Evolutionary conservation across 53 echinoderm and acorn worm species (phyloP).

Genomic region (Mesocentrotus franciscanus): DNA sequence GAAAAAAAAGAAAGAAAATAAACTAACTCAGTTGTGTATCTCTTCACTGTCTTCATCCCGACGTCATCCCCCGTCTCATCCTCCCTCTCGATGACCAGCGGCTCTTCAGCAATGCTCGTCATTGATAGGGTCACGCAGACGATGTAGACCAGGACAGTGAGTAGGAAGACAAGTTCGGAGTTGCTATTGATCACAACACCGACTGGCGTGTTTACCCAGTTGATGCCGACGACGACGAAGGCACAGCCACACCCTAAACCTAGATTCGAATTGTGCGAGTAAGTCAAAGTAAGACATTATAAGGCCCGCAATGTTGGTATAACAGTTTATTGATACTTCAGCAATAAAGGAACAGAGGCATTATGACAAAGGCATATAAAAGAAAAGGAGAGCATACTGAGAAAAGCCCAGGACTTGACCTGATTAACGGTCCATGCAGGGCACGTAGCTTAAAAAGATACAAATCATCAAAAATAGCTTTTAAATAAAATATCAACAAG

Average conservation of each 20-base stretch:
- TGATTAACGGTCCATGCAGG: too few species aligned
- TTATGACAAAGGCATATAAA: too few species aligned
- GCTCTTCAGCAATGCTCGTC: conserved; percentile 75
- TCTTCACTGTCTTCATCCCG: not conserved
- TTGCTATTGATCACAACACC: conserved; percentile 64
- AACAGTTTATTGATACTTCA: too few species aligned
- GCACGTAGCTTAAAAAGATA: too few species aligned
- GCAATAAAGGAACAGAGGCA: too few species aligned
- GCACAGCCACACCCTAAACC: conserved; percentile 57
- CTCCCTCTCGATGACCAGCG: conserved; percentile 12
- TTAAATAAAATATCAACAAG: too few species aligned
- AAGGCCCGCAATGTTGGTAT: too few species aligned
- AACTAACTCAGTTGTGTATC: not conserved
- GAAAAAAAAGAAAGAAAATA: not conserved
- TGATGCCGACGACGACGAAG: conserved; percentile 67
- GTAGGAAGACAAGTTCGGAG: conserved; percentile 64
- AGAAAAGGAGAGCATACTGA: too few species aligned
- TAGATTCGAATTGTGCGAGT: not conserved
- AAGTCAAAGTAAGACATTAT: too few species aligned
- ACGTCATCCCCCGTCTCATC: not conserved
- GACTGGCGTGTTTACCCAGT: conserved; percentile 72
- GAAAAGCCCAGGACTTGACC: too few species aligned
- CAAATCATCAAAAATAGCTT: too few species aligned
- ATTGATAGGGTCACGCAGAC: conserved; percentile 69
- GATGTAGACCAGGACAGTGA: conserved; percentile 64